Conservation (phyloP, 1,140 invertebrate genomes). For the Diorhabda carinulata region DNA sequence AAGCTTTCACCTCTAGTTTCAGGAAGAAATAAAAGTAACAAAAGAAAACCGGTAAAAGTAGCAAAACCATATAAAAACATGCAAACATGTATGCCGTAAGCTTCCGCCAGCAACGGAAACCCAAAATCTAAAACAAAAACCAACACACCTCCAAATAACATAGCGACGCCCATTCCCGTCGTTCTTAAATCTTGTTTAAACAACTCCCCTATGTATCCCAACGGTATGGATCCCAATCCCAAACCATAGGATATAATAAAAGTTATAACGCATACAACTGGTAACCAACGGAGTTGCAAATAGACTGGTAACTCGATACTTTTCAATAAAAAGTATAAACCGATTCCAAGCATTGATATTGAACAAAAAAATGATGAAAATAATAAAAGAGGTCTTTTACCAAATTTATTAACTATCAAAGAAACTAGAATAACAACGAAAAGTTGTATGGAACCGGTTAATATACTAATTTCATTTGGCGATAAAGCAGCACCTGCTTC, state of each 20-base stretch:
- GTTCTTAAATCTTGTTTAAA: background rate
- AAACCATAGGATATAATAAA: background rate
- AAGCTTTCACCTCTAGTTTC: background rate
- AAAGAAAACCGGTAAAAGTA: background rate
- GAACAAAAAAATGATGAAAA: background rate
- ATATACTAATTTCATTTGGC: background rate
- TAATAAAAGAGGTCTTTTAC: background rate
- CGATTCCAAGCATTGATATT: background rate
- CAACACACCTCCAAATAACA: background rate
- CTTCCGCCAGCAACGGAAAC: background rate
- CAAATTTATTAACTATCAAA: background rate
- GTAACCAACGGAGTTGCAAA: background rate
- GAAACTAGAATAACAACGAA: background rate
- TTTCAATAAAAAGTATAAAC: background rate
- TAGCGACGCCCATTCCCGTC: background rate
- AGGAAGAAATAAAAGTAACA: background rate
- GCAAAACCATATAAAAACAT: background rate
- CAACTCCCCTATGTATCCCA: background rate
- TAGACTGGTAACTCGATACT: background rate
- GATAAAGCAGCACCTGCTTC: background rate
- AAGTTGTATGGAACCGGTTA: background rate
- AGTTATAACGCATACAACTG: background rate
- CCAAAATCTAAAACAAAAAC: background rate
- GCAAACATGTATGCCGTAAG: background rate
- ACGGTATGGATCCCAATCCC: background rate